Base-by-base conservation (phyloP, 2,888 invertebrate genomes). In the Smittia aterrima region DNA sequence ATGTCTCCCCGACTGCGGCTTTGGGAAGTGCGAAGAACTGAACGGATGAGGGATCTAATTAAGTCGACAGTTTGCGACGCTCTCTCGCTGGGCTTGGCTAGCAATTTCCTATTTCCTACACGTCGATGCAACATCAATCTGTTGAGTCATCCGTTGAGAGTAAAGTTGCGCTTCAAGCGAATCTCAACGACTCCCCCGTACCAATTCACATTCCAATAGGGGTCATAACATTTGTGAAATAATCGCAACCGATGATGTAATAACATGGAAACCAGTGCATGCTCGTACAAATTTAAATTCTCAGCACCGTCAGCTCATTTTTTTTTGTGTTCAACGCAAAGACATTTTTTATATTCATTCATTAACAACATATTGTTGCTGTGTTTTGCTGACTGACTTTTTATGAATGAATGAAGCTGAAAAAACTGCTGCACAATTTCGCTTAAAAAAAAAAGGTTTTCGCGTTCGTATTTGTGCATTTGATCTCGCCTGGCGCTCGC, bases 401-500 rank as follows among this genome's bases (percentile, higher is more conserved):
- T 64, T 64, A 64, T 64, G 64, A 64, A 64, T 64, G 64, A 64
- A 64, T n/a, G 27, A 64, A 58, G 53, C 32, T 32, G 32, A 32
- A 32, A 32, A 32, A 47, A 47, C 47, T 47, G 47, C 47, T 64
- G 25, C 24, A 64, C 64, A 25, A 27, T 64, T 25, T 25, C 20
- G 58, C 16, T 47, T 58, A 58, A 22, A 58, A 18, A 22, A 58
- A 58, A 18, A 58, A 58, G 18, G 16, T 47, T 16, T 13, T n/a
- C n/a, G n/a, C 18, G 25, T 27, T 58, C 3, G 20, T 58, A n/a
- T n/a, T n/a, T n/a, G n/a, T 58, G 58, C 18, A 58, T 47, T 58
- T 18, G 9, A 58, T 58, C 13, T 58, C 58, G 58, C 58, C 58
- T 58, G 58, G 58, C 58, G 58, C 58, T 58, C 58, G 58, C 58